A percentile compares a stretch with the other conserved stretches of the same genome.
Conservation (phyloP, 2,888 invertebrate species). For the Drosophila cognata region DNA sequence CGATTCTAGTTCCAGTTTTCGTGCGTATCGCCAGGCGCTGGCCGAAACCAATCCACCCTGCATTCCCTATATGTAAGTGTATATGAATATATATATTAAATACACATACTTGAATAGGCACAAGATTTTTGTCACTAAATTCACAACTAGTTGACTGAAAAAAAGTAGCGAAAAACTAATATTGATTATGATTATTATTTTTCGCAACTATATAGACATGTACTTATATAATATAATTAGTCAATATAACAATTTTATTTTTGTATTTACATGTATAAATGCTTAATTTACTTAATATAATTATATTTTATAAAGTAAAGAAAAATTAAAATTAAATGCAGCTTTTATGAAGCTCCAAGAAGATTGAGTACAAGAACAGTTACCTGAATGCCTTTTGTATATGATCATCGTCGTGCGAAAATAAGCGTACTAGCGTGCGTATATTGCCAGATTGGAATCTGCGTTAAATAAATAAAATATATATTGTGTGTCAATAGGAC, state of each 20-base stretch:
- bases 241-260: too few species aligned
- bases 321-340: too few species aligned
- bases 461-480: not conserved
- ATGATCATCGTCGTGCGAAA: too few species aligned
- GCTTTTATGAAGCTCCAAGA: too few species aligned
- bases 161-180: not conserved
- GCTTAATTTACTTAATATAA: too few species aligned
- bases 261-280: too few species aligned
- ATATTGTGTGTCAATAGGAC: not conserved
- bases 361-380: too few species aligned
- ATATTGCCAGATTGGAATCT: not conserved
- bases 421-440: not conserved
- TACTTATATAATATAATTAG: too few species aligned
- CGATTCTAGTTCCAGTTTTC: slow-evolving; percentile 98
- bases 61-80: slow-evolving; percentile 98
- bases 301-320: too few species aligned
- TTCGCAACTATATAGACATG: too few species aligned
- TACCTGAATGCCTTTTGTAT: too few species aligned
- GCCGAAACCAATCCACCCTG: slow-evolving; percentile 98
- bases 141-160: not conserved
- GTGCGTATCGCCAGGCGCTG: slow-evolving; percentile 97
- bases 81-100: not conserved
- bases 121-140: not conserved
- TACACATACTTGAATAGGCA: not conserved
- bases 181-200: too few species aligned